Conservation (phyloP, 2,797 vertebrate species). For the Peromyscus eremicus region DNA sequence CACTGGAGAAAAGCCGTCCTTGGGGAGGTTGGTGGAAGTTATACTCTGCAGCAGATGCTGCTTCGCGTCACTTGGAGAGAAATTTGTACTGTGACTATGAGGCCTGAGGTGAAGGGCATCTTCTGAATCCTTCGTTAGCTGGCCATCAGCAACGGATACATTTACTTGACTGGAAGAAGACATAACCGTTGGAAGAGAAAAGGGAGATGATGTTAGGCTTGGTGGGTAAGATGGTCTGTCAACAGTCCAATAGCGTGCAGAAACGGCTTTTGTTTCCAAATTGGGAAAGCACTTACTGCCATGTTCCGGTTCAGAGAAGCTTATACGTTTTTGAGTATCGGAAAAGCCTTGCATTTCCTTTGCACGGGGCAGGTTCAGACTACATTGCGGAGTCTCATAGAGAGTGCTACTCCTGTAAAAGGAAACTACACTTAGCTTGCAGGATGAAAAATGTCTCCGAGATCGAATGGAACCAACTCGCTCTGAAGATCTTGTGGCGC, state of each 20-base stretch:
- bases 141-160: neutral
- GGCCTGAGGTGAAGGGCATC: neutral
- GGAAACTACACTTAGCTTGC: constrained; percentile 66
- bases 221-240: neutral
- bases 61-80: neutral
- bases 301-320: neutral
- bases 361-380: neutral
- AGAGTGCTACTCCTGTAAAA: neutral
- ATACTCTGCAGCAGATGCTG: neutral
- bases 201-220: neutral
- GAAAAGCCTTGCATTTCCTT: constrained; percentile 32
- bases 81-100: neutral
- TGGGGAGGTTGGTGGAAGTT: neutral
- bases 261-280: neutral
- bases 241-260: neutral
- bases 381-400: constrained; percentile 14
- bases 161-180: neutral
- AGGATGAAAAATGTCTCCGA: neutral
- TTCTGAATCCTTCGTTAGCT: neutral
- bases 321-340: neutral
- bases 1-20: neutral
- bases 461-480: neutral
- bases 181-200: neutral
- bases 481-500: neutral
- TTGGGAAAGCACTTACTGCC: neutral